Evolutionary conservation across 2,888 invertebrate species (phyloP).

Genomic region (Trachelus iudaicus): DNA sequence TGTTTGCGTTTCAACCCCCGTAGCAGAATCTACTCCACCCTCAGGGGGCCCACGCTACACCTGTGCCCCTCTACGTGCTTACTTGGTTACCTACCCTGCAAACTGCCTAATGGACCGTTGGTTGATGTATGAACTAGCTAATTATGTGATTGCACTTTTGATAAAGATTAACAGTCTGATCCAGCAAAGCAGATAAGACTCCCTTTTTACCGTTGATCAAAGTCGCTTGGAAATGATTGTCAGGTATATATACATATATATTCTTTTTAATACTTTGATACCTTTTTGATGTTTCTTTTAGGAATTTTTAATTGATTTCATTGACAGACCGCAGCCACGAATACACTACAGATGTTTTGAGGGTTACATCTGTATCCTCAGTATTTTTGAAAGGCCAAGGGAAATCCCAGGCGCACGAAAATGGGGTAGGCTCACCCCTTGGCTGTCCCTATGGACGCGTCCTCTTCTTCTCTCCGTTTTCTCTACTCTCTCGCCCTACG

Average conservation of each 20-base stretch:
- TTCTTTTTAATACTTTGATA: background rate
- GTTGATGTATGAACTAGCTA: background rate
- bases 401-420: background rate
- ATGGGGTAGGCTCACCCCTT: background rate
- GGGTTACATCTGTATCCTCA: background rate
- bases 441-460: background rate
- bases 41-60: background rate
- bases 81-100: background rate
- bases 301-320: background rate
- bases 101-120: conserved; percentile 35
- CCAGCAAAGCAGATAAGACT: background rate
- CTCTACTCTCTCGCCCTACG: conserved; percentile 2
- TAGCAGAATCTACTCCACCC: background rate
- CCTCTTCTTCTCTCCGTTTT: background rate
- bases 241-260: background rate
- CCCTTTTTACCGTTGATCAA: background rate
- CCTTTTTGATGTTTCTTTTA: background rate
- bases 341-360: background rate
- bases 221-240: background rate
- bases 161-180: background rate
- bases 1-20: background rate
- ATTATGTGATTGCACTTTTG: background rate
- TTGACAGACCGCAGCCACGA: background rate
- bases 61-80: background rate
- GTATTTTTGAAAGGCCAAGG: background rate